Conservation (phyloP, 2,113 vertebrate genomes). For the Neomonachus schauinslandi region DNA sequence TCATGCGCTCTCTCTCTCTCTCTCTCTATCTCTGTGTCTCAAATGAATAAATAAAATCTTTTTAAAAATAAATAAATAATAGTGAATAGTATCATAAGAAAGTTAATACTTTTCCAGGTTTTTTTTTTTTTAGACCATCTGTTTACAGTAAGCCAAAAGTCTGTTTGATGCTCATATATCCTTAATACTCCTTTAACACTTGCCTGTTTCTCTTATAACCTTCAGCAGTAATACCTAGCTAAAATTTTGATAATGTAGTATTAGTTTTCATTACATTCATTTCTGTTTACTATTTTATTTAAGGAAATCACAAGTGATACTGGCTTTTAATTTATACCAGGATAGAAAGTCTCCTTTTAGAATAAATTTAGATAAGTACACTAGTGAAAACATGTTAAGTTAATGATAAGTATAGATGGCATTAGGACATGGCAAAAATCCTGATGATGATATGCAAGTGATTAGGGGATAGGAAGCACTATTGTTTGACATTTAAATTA, state of each 20-base stretch:
- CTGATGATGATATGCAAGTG: neutral
- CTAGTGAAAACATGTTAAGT: neutral
- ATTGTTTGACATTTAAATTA: neutral
- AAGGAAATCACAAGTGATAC: neutral
- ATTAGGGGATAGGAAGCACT: neutral
- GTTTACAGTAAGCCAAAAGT: neutral
- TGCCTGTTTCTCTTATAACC: neutral
- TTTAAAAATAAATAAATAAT: neutral
- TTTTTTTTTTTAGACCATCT: slow-evolving; percentile 7
- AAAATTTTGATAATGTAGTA: slow-evolving; percentile 13
- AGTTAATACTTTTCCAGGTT: neutral
- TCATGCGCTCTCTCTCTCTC: too few species aligned
- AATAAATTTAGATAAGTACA: slow-evolving; percentile 23
- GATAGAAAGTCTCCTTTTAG: slow-evolving; percentile 29
- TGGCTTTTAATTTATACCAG: slow-evolving; percentile 1
- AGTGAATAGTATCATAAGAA: neutral
- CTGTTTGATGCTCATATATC: neutral
- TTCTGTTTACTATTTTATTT: slow-evolving; percentile 32
- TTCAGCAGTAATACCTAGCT: neutral
- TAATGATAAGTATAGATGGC: neutral
- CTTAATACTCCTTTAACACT: neutral
- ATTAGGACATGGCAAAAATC: neutral
- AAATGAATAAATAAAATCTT: too few species aligned
- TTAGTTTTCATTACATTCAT: slow-evolving; percentile 30
- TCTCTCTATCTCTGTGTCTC: too few species aligned